phyloP scores from a whole-genome alignment of 23 tunicate genomes.

The Trididemnum miniatum region DNA sequence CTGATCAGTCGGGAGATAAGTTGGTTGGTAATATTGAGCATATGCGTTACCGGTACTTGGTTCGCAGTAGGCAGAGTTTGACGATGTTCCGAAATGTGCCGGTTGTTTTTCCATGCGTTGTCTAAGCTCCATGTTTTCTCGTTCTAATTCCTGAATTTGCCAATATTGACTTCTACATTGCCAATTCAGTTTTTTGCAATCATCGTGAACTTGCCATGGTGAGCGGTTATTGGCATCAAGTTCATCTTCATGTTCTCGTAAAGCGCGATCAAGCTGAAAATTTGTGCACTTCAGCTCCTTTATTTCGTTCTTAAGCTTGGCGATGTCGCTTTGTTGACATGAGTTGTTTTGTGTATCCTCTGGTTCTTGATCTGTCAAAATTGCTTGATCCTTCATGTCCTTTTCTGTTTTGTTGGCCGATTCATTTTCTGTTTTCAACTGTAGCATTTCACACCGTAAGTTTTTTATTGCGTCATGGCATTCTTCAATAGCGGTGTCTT shows the following conservation, averaged over 20 bases:
- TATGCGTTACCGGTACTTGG: too few species aligned
- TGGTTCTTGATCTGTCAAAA: background rate
- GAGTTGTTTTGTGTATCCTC: background rate
- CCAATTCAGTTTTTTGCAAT: background rate
- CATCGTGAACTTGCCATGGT: background rate
- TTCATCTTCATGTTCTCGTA: background rate
- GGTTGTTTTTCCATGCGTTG: background rate
- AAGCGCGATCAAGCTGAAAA: background rate
- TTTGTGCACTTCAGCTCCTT: background rate
- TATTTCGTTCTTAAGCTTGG: background rate
- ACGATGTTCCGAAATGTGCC: too few species aligned
- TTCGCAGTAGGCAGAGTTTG: too few species aligned
- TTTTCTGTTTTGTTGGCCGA: too few species aligned
- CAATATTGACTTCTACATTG: background rate
- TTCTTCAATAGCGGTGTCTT: background rate
- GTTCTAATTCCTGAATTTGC: background rate
- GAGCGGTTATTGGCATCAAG: background rate
- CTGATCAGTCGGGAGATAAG: too few species aligned
- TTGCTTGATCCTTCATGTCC: background rate
- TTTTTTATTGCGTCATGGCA: background rate
- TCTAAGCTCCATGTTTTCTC: background rate
- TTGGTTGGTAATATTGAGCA: too few species aligned
- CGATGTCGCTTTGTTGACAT: background rate
- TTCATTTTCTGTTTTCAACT: background rate
- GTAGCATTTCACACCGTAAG: background rate